Base-by-base conservation (phyloP, 2,113 vertebrate species). In the Hippoglossus stenolepis region DNA sequence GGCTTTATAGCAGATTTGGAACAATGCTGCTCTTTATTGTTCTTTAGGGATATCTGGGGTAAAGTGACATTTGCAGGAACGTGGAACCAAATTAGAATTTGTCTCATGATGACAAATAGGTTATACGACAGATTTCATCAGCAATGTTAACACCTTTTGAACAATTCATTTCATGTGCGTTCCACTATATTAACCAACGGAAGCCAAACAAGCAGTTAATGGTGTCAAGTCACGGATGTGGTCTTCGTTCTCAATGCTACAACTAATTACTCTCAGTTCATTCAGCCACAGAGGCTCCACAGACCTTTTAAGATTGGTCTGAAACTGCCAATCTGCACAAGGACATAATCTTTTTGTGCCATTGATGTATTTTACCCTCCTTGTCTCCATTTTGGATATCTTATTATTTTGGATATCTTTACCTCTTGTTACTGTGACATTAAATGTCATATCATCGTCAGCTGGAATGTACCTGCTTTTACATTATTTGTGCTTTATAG, bases 41-140 rank as follows among this genome's bases (percentile, higher is more conserved):
- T 72, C 11, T 26, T 6, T 23, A 9, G 38, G 20, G 21, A 31
- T 35, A 28, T 76, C 63, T 0, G 12, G 20, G 20, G 24, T 0
- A 0, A 59, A 56, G 60, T 40, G 21, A 60, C n/a, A 18, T 56
- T 70, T 72, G 12, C 62, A 64, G 65, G 73, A 73, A 35, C n/a
- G 43, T 1, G 35, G 49, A 68, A 56, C 5, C 23, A 78, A 53
- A 43, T 61, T 12, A 40, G 15, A 51, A 51, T 69, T 20, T 65
- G 17, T 28, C n/a, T 80, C 15, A 51, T 51, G n/a, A 2, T 1
- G 28, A 31, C 28, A 31, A 31, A 31, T 31, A 31, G 2, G 8
- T 45, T 47, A 0, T 23, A 51, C 45, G 12, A 9, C 12, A 18
- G 49, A 51, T 20, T 26, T 56, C 13, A 13, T 20, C 5, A 18